These are phyloP conservation scores for Corythaixoides concolor DNA, from an alignment of 2,113 vertebrate species.

Conservation along the genomic window DNA sequence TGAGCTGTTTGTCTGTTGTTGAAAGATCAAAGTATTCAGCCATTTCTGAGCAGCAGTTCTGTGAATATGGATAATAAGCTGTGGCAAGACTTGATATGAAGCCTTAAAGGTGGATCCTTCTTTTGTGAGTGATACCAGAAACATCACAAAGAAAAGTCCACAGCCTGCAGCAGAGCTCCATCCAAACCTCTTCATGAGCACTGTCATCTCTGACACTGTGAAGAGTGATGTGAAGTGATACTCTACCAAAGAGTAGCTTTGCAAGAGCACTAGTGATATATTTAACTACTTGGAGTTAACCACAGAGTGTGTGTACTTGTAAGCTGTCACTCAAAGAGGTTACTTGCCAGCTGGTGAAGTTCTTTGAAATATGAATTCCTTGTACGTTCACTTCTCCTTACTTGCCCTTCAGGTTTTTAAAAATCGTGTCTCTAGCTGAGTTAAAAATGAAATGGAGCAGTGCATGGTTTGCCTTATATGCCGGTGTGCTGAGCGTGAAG, in stretches of 20 bases:
- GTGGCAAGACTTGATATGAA: background rate
- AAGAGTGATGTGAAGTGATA: background rate
- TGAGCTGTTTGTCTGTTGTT: background rate
- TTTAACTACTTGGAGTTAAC: slow-evolving; percentile 13
- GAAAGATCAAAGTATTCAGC: background rate
- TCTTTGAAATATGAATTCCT: background rate
- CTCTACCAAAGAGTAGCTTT: background rate
- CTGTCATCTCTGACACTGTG: background rate
- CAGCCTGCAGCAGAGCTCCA: background rate
- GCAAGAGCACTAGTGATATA: background rate
- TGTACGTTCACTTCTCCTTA: background rate
- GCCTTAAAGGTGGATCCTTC: background rate
- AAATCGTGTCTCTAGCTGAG: background rate
- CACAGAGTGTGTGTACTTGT: background rate
- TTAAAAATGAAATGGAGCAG: background rate
- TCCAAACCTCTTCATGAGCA: background rate
- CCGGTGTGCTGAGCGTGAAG: background rate
- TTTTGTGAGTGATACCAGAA: background rate
- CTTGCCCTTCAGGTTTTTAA: background rate
- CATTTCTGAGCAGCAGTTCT: background rate
- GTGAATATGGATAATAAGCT: background rate
- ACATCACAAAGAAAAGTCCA: background rate
- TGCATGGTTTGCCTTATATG: background rate
- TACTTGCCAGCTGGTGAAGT: background rate
- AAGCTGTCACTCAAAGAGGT: slow-evolving; percentile 2